Conservation (phyloP, 1,140 invertebrate genomes). For the Ips nitidus region DNA sequence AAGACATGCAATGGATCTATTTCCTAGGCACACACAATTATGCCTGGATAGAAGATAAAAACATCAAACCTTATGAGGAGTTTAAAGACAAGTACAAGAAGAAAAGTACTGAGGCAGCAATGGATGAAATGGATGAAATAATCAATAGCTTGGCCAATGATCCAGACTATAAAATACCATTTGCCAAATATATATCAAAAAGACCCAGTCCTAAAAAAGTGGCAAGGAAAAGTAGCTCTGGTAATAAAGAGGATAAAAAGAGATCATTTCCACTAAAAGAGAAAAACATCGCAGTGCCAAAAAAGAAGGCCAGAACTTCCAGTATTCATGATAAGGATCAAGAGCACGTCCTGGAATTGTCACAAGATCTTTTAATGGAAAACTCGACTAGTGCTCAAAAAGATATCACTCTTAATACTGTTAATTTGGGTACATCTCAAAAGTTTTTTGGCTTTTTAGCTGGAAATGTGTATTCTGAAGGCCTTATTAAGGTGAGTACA, state of each 20-base stretch:
- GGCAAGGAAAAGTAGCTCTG: constrained; percentile 7
- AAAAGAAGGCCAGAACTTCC: constrained; percentile 10
- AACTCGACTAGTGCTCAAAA: neutral
- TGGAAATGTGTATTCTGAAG: constrained; percentile 20
- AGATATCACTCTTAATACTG: constrained; percentile 12
- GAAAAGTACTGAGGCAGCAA: constrained; percentile 76
- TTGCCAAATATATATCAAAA: constrained; percentile 19
- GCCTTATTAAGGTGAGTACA: constrained; percentile 23
- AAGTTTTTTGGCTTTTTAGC: constrained; percentile 27
- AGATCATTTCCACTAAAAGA: constrained; percentile 17
- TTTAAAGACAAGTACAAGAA: constrained; percentile 80
- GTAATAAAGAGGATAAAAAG: constrained; percentile 14
- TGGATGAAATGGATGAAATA: constrained; percentile 83
- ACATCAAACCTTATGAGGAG: constrained; percentile 81
- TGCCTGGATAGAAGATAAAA: constrained; percentile 87
- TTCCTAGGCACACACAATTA: constrained; percentile 94
- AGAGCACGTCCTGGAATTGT: no score
- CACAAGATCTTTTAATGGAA: no score
- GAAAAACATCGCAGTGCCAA: constrained; percentile 23
- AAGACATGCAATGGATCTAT: constrained; percentile 80
- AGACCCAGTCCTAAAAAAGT: constrained; percentile 9
- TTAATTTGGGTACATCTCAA: constrained; percentile 18
- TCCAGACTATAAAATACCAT: constrained; percentile 24
- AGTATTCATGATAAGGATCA: no score
- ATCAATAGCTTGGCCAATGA: constrained; percentile 51